Evolutionary conservation across 2,797 vertebrate genomes (phyloP), one percentile per base, ranked within the genome.

Genomic region (Megalops cyprinoides): DNA sequence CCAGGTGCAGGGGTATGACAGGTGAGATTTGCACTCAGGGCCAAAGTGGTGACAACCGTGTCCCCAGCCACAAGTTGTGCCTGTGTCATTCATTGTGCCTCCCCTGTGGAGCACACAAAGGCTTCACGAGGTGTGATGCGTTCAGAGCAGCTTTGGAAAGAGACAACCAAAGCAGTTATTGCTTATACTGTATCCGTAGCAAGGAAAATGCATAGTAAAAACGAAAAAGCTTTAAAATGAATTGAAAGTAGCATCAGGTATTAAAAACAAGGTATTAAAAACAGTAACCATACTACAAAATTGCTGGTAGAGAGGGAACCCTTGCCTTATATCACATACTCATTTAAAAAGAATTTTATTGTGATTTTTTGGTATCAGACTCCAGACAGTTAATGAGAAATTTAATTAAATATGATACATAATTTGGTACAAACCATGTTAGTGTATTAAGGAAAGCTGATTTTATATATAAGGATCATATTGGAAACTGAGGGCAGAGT

Each of bases 321-420:
- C 48, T 74, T 74, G 28, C 23, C 37, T 53, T 58, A 60, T 74
- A 73, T 79, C 37, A 42, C 65, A 56, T 74, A 53, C 53, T 80
- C 53, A 74, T 74, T 62, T 74, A 4, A 62, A 60, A 79, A 31
- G 71, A 74, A 80, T 74, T 80, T 49, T 39, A 74, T 80, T 74
- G 79, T 55, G 65, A 62, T 60, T 80, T 80, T 53, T 53, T 74
- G 79, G 79, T 79, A 74, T 69, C 51, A 67, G 34, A 49, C 67
- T 49, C 53, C 48, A 55, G 78, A 73, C 78, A 55, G 44, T 74
- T 74, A 60, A 74, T 58, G 53, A 74, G 28, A 55, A 20, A 55
- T 55, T 20, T 74, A 34, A 74, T 79, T 79, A 71, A 80, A 80
- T 80, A 80, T 58, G 79, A 74, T 80, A 56, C 55, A 80, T 74